phyloP scores from a whole-genome alignment of 2,113 vertebrate species.

The Aythya baeri region DNA sequence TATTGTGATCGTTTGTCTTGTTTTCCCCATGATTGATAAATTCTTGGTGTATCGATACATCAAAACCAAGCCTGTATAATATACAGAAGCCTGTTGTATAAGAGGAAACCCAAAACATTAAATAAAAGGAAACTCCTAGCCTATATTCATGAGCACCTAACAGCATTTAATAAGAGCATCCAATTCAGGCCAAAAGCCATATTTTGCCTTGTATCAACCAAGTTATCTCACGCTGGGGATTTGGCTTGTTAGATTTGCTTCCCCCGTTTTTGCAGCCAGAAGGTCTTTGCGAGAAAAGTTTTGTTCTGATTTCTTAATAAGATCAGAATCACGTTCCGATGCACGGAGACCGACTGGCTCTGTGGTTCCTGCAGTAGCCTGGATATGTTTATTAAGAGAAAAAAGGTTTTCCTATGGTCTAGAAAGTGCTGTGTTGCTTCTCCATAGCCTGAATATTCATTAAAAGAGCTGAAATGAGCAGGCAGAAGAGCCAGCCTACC shows the following conservation, averaged over 20 bases:
- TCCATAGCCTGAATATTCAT: not conserved
- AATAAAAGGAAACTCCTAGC: conserved; percentile 17
- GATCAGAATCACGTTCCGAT: not conserved
- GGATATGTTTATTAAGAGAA: not conserved
- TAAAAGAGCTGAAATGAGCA: not conserved
- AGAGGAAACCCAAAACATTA: not conserved
- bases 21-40: not conserved
- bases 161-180: conserved; percentile 15
- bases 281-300: conserved; percentile 29
- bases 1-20: not conserved
- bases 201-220: not conserved
- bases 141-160: conserved; percentile 4
- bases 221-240: conserved; percentile 17
- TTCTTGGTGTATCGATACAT: not conserved
- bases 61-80: not conserved
- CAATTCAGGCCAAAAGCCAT: conserved; percentile 13
- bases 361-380: not conserved
- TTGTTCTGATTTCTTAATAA: conserved; percentile 7
- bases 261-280: not conserved
- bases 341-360: not conserved
- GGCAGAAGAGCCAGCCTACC: not conserved
- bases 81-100: not conserved
- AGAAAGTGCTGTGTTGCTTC: not conserved
- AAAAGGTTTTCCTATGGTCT: not conserved
- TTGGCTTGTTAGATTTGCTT: conserved; percentile 16